Evolutionary conservation across 2,888 invertebrate genomes (phyloP).

Genomic region (Drosophila kambysellisi): DNA sequence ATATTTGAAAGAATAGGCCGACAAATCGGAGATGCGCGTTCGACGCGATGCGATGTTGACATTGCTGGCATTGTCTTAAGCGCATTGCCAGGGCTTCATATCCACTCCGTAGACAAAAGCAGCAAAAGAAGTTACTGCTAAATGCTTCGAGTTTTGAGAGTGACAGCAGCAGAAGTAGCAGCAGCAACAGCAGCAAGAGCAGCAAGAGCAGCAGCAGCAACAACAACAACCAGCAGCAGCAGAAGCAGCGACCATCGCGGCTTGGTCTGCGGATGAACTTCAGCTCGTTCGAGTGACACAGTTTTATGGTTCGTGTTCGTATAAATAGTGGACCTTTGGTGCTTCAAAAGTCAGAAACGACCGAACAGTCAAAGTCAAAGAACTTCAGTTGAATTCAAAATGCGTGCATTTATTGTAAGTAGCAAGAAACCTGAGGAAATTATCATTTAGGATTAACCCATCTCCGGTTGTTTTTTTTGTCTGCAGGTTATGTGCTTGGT

Average conservation of each 20-base stretch:
- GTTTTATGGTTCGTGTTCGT: constrained; percentile 62
- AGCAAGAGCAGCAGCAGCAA: constrained; percentile 21
- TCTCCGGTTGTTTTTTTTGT: background rate
- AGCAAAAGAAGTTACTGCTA: constrained; percentile 70
- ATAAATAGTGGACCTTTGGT: constrained; percentile 72
- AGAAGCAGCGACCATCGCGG: constrained; percentile 51
- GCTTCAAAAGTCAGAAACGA: constrained; percentile 67
- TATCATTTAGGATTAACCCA: constrained; percentile 50
- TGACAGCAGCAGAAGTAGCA: constrained; percentile 25
- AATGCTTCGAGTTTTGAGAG: constrained; percentile 49
- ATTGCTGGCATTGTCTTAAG: constrained; percentile 72
- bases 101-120: constrained; percentile 71
- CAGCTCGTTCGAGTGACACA: constrained; percentile 76
- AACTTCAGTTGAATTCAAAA: constrained; percentile 66
- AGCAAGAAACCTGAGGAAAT: constrained; percentile 23
- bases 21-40: constrained; percentile 59
- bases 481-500: constrained; percentile 77
- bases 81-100: constrained; percentile 60
- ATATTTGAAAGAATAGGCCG: constrained; percentile 74
- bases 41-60: constrained; percentile 34
- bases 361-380: constrained; percentile 72
- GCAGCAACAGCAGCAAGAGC: constrained; percentile 13
- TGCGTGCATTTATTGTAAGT: constrained; percentile 81
- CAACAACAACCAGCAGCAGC: constrained; percentile 34
- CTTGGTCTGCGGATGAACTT: constrained; percentile 73